phyloP scores from a whole-genome alignment of 2,888 invertebrate species.

The Encarsia formosa region DNA sequence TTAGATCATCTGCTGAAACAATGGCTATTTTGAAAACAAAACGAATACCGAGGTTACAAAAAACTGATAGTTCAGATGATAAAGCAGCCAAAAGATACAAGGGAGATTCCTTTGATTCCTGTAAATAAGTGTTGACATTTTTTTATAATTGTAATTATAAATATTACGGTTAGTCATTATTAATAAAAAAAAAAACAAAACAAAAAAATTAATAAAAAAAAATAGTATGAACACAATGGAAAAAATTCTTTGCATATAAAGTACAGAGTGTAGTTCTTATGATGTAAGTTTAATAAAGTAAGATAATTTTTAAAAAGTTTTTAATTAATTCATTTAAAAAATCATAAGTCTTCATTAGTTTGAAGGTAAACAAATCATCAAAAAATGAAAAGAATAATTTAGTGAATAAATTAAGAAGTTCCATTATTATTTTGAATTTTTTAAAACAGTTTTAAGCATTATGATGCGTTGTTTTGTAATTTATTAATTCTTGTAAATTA shows the following conservation, averaged over 20 bases:
- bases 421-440: too few relatives aligned
- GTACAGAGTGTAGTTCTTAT: slow-evolving; percentile 48
- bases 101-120: slow-evolving; percentile 45
- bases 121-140: slow-evolving; percentile 49
- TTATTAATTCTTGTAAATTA: too few relatives aligned
- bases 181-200: slow-evolving; percentile 29
- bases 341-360: too few relatives aligned
- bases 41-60: slow-evolving; percentile 42
- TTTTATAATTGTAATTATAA: slow-evolving; percentile 30
- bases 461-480: too few relatives aligned
- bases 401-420: background rate
- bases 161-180: slow-evolving; percentile 32
- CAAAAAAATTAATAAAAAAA: too few relatives aligned
- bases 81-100: slow-evolving; percentile 45
- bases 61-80: slow-evolving; percentile 38
- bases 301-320: slow-evolving; percentile 20
- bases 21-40: slow-evolving; percentile 43
- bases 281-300: slow-evolving; percentile 47
- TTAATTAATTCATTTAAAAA: slow-evolving; percentile 10
- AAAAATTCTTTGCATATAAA: slow-evolving; percentile 42
- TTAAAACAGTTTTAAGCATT: too few relatives aligned
- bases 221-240: too few relatives aligned
- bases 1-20: slow-evolving; percentile 40
- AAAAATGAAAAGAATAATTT: background rate
- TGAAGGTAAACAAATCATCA: background rate